Percentiles rank a stretch among this genome's conserved stretches.
Conservation (phyloP, 2,888 invertebrate genomes). For the Atethmia centrago region DNA sequence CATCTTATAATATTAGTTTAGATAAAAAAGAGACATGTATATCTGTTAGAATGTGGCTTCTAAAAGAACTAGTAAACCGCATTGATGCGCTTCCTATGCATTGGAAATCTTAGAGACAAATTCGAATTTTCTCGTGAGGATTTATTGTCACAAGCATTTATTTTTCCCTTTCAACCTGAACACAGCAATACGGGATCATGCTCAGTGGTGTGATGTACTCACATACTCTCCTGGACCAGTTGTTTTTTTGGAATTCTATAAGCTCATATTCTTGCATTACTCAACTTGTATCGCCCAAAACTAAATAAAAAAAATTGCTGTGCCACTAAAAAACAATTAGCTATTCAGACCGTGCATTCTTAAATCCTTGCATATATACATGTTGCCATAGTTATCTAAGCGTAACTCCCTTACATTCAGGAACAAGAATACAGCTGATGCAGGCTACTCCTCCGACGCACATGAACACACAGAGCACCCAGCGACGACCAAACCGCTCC, state of each 20-base stretch:
- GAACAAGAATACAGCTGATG: slow-evolving; percentile 92
- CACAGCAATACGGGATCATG: neutral
- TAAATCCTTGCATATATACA: neutral
- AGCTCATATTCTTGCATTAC: neutral
- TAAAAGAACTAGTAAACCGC: neutral
- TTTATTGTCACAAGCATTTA: neutral
- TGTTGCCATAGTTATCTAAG: neutral
- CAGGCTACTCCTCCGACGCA: slow-evolving; percentile 92
- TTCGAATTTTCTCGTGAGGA: too few species aligned
- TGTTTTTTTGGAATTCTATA: too few species aligned
- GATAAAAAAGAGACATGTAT: too few species aligned
- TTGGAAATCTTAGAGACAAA: neutral
- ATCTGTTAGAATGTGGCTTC: neutral
- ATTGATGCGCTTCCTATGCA: neutral
- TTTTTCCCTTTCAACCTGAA: neutral
- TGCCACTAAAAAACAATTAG: neutral
- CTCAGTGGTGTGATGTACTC: neutral
- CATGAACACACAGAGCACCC: slow-evolving; percentile 92
- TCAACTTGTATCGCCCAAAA: neutral
- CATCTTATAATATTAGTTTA: too few species aligned
- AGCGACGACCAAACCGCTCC: slow-evolving; percentile 92
- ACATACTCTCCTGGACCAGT: neutral
- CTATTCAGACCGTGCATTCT: too few species aligned
- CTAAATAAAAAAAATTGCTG: too few species aligned
- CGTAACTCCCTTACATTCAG: slow-evolving; percentile 88